phyloP scores from a whole-genome alignment of 2,888 invertebrate genomes.

The Pardosa pseudoannulata region DNA sequence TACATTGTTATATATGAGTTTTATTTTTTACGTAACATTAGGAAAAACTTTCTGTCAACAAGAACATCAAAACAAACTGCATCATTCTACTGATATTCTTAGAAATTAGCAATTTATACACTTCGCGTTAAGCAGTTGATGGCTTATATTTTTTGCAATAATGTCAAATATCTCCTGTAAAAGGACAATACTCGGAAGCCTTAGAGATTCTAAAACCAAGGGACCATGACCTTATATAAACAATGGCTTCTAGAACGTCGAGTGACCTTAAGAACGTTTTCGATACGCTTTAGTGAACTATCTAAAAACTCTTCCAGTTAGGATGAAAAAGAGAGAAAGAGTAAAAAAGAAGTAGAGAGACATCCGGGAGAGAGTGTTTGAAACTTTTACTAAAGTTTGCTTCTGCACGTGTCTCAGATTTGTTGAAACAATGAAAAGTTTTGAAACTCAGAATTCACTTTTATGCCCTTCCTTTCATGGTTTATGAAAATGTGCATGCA shows the following conservation, averaged over 20 bases:
- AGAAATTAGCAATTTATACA: background rate
- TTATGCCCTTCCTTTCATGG: background rate
- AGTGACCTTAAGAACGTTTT: slow-evolving; percentile 17
- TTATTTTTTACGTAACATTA: background rate
- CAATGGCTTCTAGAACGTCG: background rate
- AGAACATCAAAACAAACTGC: background rate
- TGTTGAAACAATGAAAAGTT: background rate
- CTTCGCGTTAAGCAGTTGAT: background rate
- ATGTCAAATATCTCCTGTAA: background rate
- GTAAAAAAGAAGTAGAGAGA: background rate
- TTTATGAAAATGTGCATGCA: background rate
- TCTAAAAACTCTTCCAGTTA: background rate
- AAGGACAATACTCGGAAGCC: slow-evolving; percentile 22
- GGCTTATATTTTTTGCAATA: background rate
- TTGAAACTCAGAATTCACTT: background rate
- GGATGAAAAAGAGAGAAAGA: background rate
- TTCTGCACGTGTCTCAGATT: background rate
- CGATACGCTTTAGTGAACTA: slow-evolving; percentile 21
- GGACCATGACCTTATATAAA: slow-evolving; percentile 32
- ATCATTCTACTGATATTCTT: background rate
- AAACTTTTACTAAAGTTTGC: background rate
- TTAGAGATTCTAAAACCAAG: background rate
- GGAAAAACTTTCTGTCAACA: slow-evolving; percentile 1
- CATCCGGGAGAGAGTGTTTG: background rate
- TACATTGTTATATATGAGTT: no score